Percentiles rank a stretch among this genome's conserved stretches.
These are phyloP conservation scores for Paradoxurus hermaphroditus DNA, from an alignment of 2,113 vertebrate species.

Conservation along the genomic window DNA sequence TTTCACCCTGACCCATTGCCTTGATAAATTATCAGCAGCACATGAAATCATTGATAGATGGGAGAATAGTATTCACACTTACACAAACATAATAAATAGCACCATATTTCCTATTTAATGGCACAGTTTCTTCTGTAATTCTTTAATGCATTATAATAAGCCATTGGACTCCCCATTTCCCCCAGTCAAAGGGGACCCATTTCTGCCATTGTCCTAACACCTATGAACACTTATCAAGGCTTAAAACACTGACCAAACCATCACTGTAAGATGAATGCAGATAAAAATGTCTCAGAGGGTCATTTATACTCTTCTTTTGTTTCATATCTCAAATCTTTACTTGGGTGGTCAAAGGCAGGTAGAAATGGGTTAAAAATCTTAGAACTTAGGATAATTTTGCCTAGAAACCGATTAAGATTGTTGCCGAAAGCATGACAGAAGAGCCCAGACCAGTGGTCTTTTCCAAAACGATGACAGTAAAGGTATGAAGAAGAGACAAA, in stretches of 20 bases:
- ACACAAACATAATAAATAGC: background rate
- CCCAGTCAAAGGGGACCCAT: background rate
- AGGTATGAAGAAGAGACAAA: background rate
- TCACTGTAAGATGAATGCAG: background rate
- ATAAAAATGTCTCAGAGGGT: background rate
- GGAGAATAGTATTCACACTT: background rate
- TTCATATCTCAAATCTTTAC: background rate
- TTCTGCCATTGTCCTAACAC: background rate
- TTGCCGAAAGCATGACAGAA: background rate
- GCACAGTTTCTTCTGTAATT: background rate
- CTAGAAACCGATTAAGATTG: background rate
- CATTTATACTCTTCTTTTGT: background rate
- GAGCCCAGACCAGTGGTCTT: background rate
- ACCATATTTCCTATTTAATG: background rate
- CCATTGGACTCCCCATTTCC: background rate
- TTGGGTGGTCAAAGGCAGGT: background rate
- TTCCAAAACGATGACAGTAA: background rate
- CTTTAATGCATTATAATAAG: background rate
- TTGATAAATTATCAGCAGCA: background rate
- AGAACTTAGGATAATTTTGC: background rate
- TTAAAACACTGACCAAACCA: background rate
- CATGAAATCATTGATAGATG: background rate
- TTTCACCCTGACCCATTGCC: background rate
- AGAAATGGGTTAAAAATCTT: background rate
- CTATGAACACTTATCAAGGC: background rate